phyloP scores from a whole-genome alignment of 1,140 invertebrate species.

The Magallana angulata region DNA sequence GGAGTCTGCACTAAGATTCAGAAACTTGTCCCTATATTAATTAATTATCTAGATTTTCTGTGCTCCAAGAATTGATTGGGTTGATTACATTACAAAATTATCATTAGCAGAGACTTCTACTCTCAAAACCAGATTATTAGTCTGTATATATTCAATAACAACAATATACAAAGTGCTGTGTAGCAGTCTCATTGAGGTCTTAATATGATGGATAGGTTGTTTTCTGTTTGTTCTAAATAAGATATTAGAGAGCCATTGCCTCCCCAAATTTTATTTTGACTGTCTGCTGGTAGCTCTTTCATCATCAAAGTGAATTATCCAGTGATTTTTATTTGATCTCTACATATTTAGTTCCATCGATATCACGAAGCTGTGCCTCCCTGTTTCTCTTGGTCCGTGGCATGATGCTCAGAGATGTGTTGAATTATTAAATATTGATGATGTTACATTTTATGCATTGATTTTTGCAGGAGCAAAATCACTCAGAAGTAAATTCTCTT shows the following conservation, averaged over 20 bases:
- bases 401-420: background rate
- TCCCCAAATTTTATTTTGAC: background rate
- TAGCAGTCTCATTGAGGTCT: no score
- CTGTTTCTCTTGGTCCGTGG: background rate
- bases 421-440: background rate
- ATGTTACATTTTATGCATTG: background rate
- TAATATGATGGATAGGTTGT: background rate
- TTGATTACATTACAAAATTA: no score
- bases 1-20: no score
- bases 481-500: no score
- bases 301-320: slow-evolving; percentile 11
- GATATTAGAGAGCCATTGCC: background rate
- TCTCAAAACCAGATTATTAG: no score
- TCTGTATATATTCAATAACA: no score
- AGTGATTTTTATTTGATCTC: background rate
- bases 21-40: no score
- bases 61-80: no score
- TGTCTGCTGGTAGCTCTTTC: background rate
- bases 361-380: background rate
- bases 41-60: no score
- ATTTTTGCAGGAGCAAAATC: background rate
- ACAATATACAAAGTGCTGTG: no score
- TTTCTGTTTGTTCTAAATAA: background rate
- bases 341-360: background rate
- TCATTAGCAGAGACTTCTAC: no score